A percentile compares a stretch with the other conserved stretches of the same genome.
Evolutionary conservation across 2,888 invertebrate genomes (phyloP).

Genomic region (Sipha maydis): DNA sequence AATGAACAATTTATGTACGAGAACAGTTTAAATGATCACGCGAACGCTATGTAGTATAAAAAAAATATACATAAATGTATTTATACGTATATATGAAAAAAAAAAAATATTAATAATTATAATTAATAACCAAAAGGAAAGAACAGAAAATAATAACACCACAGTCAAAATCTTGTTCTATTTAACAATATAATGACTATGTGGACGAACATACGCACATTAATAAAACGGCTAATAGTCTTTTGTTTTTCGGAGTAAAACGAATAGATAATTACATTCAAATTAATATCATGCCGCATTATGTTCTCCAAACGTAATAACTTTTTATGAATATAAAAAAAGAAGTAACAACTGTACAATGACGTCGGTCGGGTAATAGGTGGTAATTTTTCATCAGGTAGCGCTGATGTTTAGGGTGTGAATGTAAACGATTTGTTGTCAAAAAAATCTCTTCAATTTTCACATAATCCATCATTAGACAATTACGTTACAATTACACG

Average conservation of each 20-base stretch:
- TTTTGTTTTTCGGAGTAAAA: constrained; percentile 55
- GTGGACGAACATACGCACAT: constrained; percentile 30
- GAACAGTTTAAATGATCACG: not conserved
- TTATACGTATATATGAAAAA: not conserved
- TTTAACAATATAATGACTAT: constrained; percentile 36
- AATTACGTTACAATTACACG: constrained; percentile 54
- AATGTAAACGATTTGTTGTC: constrained; percentile 53
- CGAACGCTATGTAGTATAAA: too few relatives aligned
- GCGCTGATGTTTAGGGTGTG: constrained; percentile 41
- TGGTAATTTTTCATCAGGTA: constrained; percentile 52
- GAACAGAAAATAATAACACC: not conserved
- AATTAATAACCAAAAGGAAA: constrained; percentile 45
- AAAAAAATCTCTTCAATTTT: constrained; percentile 54
- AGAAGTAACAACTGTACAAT: constrained; percentile 21
- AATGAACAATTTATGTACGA: constrained; percentile 39
- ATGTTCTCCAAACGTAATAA: constrained; percentile 36
- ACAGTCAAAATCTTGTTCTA: constrained; percentile 24
- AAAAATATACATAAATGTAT: too few relatives aligned
- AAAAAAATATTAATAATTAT: constrained; percentile 33
- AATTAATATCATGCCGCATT: constrained; percentile 50
- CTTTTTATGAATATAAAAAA: constrained; percentile 51
- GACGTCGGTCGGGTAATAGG: constrained; percentile 41
- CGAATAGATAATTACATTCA: constrained; percentile 54
- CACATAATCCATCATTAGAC: constrained; percentile 54
- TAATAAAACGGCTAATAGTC: constrained; percentile 58